A percentile compares a stretch with the other conserved stretches of the same genome.
Evolutionary conservation across 2,113 vertebrate species (phyloP).

Genomic region (Bombycilla garrulus): DNA sequence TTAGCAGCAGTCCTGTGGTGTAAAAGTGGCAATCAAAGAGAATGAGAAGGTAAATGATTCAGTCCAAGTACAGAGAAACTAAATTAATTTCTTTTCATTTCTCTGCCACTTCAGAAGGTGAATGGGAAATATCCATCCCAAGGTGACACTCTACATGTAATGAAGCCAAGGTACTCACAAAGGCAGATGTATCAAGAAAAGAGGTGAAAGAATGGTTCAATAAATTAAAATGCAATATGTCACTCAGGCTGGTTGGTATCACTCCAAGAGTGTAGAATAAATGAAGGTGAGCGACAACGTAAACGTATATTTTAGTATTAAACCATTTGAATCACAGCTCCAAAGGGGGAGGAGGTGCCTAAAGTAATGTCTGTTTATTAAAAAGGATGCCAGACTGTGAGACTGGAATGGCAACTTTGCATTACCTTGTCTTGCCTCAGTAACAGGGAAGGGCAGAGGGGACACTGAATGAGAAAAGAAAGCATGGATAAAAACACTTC

Average conservation of each 20-base stretch:
- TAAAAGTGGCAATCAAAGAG: background rate
- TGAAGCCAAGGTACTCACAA: background rate
- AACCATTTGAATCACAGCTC: background rate
- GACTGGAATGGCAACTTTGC: background rate
- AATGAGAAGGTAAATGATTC: background rate
- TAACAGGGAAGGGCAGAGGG: background rate
- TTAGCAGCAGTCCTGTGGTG: background rate
- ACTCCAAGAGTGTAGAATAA: background rate
- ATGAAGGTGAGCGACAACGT: background rate
- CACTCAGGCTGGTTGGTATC: slow-evolving; percentile 2
- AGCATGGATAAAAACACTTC: background rate
- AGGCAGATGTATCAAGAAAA: background rate
- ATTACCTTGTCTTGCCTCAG: background rate
- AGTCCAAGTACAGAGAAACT: background rate
- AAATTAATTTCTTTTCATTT: slow-evolving; percentile 18
- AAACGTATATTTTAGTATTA: background rate
- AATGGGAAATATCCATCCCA: slow-evolving; percentile 46
- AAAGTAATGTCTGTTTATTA: background rate
- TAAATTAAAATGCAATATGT: slow-evolving; percentile 53
- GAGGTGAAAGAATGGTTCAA: slow-evolving; percentile 29
- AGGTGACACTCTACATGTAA: slow-evolving; percentile 40
- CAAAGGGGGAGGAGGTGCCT: background rate
- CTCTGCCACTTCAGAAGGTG: slow-evolving; percentile 17
- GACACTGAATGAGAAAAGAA: background rate
- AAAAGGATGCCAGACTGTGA: background rate